These are phyloP conservation scores for Gymnocephalus cernua DNA, from an alignment of 2,113 vertebrate genomes.

Conservation along the genomic window DNA sequence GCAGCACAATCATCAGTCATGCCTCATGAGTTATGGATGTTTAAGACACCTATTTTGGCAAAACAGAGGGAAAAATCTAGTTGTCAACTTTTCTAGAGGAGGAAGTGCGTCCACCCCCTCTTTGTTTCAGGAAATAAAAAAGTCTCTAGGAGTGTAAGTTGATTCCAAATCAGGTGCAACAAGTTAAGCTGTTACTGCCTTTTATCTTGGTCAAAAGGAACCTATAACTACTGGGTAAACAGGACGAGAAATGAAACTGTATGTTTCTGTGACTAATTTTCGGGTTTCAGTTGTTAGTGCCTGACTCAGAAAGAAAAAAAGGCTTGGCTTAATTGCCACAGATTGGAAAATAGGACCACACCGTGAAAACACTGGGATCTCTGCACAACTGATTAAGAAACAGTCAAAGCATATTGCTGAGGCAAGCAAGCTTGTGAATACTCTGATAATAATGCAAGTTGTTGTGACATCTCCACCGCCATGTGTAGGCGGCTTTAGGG, in stretches of 20 bases:
- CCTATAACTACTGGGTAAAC: conserved; percentile 42
- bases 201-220: conserved; percentile 28
- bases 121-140: conserved; percentile 39
- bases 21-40: background rate
- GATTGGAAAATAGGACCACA: conserved; percentile 25
- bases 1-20: background rate
- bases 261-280: conserved; percentile 56
- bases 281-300: conserved; percentile 40
- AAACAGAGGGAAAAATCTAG: background rate
- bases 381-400: conserved; percentile 7
- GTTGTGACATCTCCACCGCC: conserved; percentile 24
- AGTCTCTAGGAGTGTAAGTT: background rate
- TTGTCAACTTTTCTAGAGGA: background rate
- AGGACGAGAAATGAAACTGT: conserved; percentile 14
- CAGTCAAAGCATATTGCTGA: conserved; percentile 5
- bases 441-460: conserved; percentile 6
- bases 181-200: conserved; percentile 55
- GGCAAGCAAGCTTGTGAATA: conserved; percentile 13
- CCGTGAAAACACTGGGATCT: conserved; percentile 19
- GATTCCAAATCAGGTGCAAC: conserved; percentile 55
- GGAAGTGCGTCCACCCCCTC: background rate
- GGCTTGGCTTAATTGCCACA: conserved; percentile 45
- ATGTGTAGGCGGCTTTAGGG: background rate
- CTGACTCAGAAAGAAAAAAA: conserved; percentile 50
- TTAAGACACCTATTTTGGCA: background rate